Percentiles rank a stretch among this genome's conserved stretches.
Conservation (phyloP, 2,888 invertebrate genomes). For the Stegana nigrithorax region DNA sequence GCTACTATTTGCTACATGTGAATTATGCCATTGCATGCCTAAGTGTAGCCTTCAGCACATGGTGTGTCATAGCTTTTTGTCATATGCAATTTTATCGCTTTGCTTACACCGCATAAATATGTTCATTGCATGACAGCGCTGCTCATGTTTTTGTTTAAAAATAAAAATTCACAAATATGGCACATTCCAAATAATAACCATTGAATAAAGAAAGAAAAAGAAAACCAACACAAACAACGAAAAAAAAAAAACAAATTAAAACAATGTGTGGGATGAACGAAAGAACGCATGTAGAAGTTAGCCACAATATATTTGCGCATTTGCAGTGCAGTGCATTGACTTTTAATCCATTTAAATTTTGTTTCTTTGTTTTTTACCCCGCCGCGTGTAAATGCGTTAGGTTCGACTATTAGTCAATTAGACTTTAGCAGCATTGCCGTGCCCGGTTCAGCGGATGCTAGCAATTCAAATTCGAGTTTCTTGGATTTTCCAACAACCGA, state of each 20-base stretch:
- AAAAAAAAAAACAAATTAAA: not conserved
- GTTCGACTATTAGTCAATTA: constrained; percentile 67
- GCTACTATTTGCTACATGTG: no score
- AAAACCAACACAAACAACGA: no score
- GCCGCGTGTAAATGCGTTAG: constrained; percentile 11
- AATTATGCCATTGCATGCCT: no score
- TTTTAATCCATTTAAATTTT: not conserved
- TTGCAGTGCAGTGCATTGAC: not conserved
- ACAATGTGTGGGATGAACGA: not conserved
- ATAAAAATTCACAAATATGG: no score
- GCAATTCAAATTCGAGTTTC: not conserved
- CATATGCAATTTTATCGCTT: no score
- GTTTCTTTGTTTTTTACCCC: not conserved
- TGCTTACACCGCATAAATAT: no score
- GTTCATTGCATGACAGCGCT: no score
- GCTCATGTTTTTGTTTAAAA: no score
- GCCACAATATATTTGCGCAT: not conserved
- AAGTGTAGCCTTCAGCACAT: no score
- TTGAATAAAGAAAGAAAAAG: no score
- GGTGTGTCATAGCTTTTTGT: no score
- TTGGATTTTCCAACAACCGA: constrained; percentile 49
- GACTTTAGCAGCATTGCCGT: constrained; percentile 91
- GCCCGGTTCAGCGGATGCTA: constrained; percentile 70
- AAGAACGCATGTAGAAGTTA: constrained; percentile 8
- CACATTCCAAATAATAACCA: no score